Percentiles rank a stretch among this genome's conserved stretches.
These are phyloP conservation scores for Ericerus pela DNA, from an alignment of 1,140 invertebrate species.

Conservation along the genomic window DNA sequence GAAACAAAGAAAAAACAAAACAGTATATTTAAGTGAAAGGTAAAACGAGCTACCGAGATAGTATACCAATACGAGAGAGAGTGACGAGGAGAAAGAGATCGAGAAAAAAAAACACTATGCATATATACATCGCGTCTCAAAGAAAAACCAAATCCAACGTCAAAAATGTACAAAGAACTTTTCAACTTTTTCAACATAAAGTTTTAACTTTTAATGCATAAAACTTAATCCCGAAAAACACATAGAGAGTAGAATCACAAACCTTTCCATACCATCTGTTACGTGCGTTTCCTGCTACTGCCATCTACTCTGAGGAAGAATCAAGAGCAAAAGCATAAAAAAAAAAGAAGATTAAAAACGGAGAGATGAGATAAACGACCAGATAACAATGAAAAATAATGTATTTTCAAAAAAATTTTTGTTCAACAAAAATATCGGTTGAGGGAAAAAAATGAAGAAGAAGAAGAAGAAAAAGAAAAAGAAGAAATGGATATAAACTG, in stretches of 20 bases:
- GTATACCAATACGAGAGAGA: too few species aligned
- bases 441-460: constrained; percentile 3
- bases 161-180: constrained; percentile 9
- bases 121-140: too few species aligned
- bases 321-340: too few species aligned
- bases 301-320: too few species aligned
- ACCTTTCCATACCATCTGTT: constrained; percentile 9
- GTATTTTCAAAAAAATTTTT: constrained; percentile 8
- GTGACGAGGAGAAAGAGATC: background rate
- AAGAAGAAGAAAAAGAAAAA: constrained; percentile 2
- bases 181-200: background rate
- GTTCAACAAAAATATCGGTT: constrained; percentile 4
- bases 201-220: constrained; percentile 9
- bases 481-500: background rate
- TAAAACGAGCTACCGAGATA: too few species aligned
- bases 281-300: too few species aligned
- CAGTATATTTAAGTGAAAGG: too few species aligned
- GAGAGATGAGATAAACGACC: background rate
- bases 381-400: too few species aligned
- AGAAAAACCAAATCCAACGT: background rate
- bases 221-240: background rate
- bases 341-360: background rate
- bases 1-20: too few species aligned
- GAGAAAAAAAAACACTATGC: background rate
- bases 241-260: background rate